Percentiles rank a stretch among this genome's conserved stretches.
phyloP scores from a whole-genome alignment of 2,113 vertebrate genomes.

The Etia nguti region DNA sequence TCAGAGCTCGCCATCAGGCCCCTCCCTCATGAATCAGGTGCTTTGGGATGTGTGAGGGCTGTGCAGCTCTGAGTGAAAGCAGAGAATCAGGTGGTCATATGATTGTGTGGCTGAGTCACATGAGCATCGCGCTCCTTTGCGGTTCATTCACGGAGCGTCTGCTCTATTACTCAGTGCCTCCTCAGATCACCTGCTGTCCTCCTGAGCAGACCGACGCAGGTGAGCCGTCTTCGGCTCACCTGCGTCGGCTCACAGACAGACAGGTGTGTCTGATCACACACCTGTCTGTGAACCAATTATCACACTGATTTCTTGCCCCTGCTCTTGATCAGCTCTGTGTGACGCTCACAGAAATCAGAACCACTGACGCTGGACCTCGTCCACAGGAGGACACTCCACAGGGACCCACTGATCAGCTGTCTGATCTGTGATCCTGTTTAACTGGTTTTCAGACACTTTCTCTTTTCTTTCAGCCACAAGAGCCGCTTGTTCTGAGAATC shows the following conservation, averaged over 20 bases:
- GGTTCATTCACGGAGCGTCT: background rate
- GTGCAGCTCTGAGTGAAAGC: background rate
- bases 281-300: background rate
- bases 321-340: rapidly evolving
- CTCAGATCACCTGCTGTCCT: background rate
- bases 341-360: background rate
- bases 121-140: background rate
- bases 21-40: background rate
- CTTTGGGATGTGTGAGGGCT: background rate
- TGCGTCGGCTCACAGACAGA: too few relatives aligned
- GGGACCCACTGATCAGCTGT: background rate
- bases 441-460: background rate
- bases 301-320: background rate
- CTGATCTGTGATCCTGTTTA: background rate
- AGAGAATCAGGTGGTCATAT: background rate
- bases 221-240: background rate
- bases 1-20: background rate
- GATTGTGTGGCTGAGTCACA: background rate
- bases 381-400: background rate
- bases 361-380: background rate
- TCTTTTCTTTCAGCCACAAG: background rate
- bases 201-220: rapidly evolving
- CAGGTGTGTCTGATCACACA: too few relatives aligned
- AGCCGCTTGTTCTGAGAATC: background rate
- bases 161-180: background rate